Evolutionary conservation across 1,140 invertebrate genomes (phyloP).

Genomic region (Venturia canescens): DNA sequence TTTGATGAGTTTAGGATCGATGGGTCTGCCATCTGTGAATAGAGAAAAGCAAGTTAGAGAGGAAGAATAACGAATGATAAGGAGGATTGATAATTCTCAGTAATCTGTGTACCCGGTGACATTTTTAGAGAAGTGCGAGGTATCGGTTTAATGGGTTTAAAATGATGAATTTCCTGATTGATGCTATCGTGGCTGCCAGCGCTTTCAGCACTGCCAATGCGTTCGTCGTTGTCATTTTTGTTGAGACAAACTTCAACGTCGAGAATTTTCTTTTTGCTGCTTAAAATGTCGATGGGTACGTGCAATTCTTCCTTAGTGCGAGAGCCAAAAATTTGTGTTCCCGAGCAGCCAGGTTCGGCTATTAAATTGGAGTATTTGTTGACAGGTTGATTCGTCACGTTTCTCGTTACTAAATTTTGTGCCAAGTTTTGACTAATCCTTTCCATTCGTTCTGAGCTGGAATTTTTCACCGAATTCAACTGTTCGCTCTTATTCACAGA

Average conservation of each 20-base stretch:
- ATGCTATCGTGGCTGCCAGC: slow-evolving; percentile 79
- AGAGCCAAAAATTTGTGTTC: slow-evolving; percentile 70
- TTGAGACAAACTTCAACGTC: slow-evolving; percentile 71
- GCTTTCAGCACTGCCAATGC: slow-evolving; percentile 72
- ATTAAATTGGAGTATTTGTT: slow-evolving; percentile 61
- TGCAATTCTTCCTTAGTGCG: slow-evolving; percentile 78
- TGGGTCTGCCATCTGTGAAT: slow-evolving; percentile 70
- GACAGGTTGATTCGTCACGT: slow-evolving; percentile 61
- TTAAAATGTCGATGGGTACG: slow-evolving; percentile 77
- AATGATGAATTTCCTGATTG: slow-evolving; percentile 80
- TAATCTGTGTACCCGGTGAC: slow-evolving; percentile 63
- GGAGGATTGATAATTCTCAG: background rate
- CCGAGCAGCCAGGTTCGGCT: slow-evolving; percentile 66
- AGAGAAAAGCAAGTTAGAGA: background rate
- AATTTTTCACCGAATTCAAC: slow-evolving; percentile 52
- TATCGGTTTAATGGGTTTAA: slow-evolving; percentile 79
- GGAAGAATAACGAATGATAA: background rate
- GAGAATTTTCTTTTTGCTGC: slow-evolving; percentile 72
- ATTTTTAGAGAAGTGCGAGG: slow-evolving; percentile 74
- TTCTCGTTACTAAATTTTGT: slow-evolving; percentile 61
- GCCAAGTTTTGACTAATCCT: slow-evolving; percentile 56
- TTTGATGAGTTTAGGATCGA: slow-evolving; percentile 74
- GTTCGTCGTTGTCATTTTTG: slow-evolving; percentile 63
- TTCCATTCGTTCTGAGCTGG: slow-evolving; percentile 54
- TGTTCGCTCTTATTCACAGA: slow-evolving; percentile 1